phyloP scores from a whole-genome alignment of 1,140 invertebrate species.

The Dufourea novaeangliae region DNA sequence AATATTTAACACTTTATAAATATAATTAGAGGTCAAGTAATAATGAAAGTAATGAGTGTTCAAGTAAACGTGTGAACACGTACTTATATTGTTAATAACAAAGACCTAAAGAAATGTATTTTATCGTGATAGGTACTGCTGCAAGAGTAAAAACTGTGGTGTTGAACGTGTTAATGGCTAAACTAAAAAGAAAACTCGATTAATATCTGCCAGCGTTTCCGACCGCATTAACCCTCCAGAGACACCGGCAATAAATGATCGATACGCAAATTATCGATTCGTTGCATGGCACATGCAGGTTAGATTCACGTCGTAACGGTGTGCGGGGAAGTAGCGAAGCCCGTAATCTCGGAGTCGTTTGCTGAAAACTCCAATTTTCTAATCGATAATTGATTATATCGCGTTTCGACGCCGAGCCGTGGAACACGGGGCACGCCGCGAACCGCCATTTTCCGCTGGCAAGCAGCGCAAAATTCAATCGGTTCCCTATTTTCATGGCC shows the following conservation, averaged over 20 bases:
- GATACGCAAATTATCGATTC: slow-evolving; percentile 64
- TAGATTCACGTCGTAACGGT: background rate
- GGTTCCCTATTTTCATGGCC: slow-evolving; percentile 24
- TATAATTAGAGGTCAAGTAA: too few relatives aligned
- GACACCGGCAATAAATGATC: slow-evolving; percentile 55
- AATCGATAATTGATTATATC: slow-evolving; percentile 68
- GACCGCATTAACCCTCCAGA: background rate
- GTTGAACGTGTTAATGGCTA: too few relatives aligned
- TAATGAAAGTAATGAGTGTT: too few relatives aligned
- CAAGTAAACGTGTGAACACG: too few relatives aligned
- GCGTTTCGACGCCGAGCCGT: background rate
- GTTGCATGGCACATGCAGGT: slow-evolving; percentile 29
- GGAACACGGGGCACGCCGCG: background rate
- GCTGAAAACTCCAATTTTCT: slow-evolving; percentile 65
- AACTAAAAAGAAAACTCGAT: too few relatives aligned
- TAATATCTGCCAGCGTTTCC: background rate
- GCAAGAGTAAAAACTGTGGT: too few relatives aligned
- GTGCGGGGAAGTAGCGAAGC: background rate
- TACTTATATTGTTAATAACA: too few relatives aligned
- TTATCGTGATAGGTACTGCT: too few relatives aligned
- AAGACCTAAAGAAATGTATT: too few relatives aligned
- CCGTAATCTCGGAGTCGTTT: slow-evolving; percentile 37
- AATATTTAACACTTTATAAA: too few relatives aligned
- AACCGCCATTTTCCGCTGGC: background rate
- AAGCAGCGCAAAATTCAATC: background rate